A percentile compares a stretch with the other conserved stretches of the same genome.
These are phyloP conservation scores for Acanthurus leucopareius DNA, from an alignment of 2,797 vertebrate genomes.

Conservation along the genomic window DNA sequence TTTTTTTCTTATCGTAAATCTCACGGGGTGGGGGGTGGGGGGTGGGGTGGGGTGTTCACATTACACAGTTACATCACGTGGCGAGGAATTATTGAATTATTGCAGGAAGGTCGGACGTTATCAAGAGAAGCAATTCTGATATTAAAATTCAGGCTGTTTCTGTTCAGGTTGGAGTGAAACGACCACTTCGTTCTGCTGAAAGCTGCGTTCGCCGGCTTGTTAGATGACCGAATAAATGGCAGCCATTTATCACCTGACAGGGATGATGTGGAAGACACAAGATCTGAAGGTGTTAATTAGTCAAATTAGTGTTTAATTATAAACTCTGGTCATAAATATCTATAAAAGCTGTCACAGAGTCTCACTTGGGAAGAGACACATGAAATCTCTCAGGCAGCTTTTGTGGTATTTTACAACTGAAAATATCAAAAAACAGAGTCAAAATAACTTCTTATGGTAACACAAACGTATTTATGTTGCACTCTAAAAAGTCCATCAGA, in stretches of 20 bases:
- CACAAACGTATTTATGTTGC: not conserved
- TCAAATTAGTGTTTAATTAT: constrained; percentile 92
- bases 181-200: no score
- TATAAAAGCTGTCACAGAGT: constrained; percentile 85
- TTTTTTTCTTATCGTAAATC: constrained; percentile 86
- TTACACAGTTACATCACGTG: constrained; percentile 75
- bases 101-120: constrained; percentile 47
- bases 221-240: constrained; percentile 45
- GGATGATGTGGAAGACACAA: constrained; percentile 84
- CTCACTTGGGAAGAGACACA: constrained; percentile 68
- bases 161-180: constrained; percentile 51
- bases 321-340: constrained; percentile 90
- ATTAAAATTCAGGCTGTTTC: constrained; percentile 79
- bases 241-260: constrained; percentile 91
- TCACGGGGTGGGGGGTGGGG: constrained; percentile 69
- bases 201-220: constrained; percentile 41
- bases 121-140: constrained; percentile 37
- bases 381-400: no score
- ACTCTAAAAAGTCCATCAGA: not conserved
- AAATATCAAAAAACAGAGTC: not conserved
- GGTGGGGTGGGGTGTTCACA: constrained; percentile 55
- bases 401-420: not conserved
- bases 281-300: constrained; percentile 84
- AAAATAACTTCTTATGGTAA: not conserved
- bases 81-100: constrained; percentile 65